phyloP scores from a whole-genome alignment of 2,797 vertebrate species.

The Gouania willdenowi region DNA sequence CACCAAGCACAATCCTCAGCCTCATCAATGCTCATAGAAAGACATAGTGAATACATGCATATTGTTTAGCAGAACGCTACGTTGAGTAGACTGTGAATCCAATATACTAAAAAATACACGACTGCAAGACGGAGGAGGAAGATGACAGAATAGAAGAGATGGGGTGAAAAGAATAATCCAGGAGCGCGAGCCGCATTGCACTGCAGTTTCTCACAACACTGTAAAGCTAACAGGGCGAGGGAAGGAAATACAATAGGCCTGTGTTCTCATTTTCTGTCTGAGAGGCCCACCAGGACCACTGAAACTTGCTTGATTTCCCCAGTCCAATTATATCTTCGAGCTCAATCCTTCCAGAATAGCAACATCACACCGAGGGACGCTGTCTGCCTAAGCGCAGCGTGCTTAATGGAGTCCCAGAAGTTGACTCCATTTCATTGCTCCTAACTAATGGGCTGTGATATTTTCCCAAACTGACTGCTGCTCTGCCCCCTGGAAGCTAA shows the following conservation, averaged over 20 bases:
- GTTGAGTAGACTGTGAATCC: slow-evolving; percentile 46
- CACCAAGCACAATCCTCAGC: slow-evolving; percentile 55
- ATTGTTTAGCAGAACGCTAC: slow-evolving; percentile 62
- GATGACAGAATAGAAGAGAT: slow-evolving; percentile 5
- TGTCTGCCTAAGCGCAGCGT: slow-evolving; percentile 84
- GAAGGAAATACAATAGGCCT: slow-evolving; percentile 71
- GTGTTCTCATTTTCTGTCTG: slow-evolving; percentile 73
- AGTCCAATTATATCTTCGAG: slow-evolving; percentile 92
- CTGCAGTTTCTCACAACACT: slow-evolving; percentile 61
- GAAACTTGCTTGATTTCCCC: slow-evolving; percentile 95
- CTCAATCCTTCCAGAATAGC: slow-evolving; percentile 85
- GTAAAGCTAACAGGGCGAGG: slow-evolving; percentile 65
- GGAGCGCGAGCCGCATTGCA: slow-evolving; percentile 41
- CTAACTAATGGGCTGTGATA: slow-evolving; percentile 94
- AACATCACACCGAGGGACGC: slow-evolving; percentile 80
- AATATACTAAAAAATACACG: slow-evolving; percentile 23
- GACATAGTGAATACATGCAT: slow-evolving; percentile 57
- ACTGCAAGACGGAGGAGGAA: slow-evolving; percentile 7
- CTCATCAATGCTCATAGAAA: slow-evolving; percentile 64
- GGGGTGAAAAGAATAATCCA: slow-evolving; percentile 29
- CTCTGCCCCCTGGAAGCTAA: slow-evolving; percentile 78
- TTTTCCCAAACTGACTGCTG: slow-evolving; percentile 84
- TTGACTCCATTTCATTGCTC: slow-evolving; percentile 90
- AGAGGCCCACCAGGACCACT: slow-evolving; percentile 82
- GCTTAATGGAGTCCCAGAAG: slow-evolving; percentile 94